Conservation (phyloP, 2,797 vertebrate genomes). For the Rhynchotus rufescens region DNA sequence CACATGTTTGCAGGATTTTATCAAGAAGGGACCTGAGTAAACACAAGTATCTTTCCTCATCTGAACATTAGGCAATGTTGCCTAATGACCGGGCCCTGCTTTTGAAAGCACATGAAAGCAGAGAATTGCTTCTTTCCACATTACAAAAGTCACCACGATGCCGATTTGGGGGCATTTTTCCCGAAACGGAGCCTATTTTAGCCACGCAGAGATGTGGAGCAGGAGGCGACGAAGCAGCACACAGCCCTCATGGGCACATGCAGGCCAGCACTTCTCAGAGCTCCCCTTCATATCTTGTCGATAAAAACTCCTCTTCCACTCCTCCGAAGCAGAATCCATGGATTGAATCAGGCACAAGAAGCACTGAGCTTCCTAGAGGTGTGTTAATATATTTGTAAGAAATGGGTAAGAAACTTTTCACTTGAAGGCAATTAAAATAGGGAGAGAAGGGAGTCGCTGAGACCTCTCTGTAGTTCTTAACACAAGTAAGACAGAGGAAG, state of each 20-base stretch:
- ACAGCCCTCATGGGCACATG: rapidly evolving
- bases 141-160: neutral
- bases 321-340: neutral
- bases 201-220: neutral
- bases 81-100: neutral
- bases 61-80: neutral
- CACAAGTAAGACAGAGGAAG: neutral
- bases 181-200: neutral
- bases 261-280: neutral
- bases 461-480: neutral
- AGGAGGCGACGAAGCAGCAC: rapidly evolving
- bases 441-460: neutral
- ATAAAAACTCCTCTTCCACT: neutral
- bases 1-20: neutral
- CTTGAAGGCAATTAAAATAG: neutral
- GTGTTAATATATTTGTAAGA: neutral
- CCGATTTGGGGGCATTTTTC: neutral
- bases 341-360: neutral
- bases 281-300: neutral
- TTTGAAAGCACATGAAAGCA: neutral
- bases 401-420: neutral
- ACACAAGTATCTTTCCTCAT: neutral
- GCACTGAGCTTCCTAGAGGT: neutral
- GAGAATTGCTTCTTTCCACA: neutral
- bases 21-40: neutral